These are phyloP conservation scores for Trichopria drosophilae DNA, from an alignment of 2,888 invertebrate species.

Conservation along the genomic window DNA sequence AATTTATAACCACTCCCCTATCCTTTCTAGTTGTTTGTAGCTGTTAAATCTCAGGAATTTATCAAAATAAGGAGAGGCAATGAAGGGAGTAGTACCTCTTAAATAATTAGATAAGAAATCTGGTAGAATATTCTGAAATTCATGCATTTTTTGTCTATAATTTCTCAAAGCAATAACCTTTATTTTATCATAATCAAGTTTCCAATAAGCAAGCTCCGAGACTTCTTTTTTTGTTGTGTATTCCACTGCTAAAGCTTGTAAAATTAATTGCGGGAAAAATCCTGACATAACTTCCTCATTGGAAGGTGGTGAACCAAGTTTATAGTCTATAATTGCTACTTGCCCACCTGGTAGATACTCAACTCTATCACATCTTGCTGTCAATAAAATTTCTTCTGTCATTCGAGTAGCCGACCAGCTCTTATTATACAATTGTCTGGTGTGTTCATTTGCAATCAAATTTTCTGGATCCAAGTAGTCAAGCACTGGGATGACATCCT, in stretches of 20 bases:
- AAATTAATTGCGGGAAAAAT: constrained; percentile 17
- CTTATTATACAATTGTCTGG: too few relatives aligned
- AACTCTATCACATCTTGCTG: constrained; percentile 18
- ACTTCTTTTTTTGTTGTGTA: constrained; percentile 15
- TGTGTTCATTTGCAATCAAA: constrained; percentile 1
- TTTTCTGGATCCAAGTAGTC: too few relatives aligned
- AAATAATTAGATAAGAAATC: constrained; percentile 16
- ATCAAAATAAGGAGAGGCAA: constrained; percentile 14
- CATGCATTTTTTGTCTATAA: constrained; percentile 19
- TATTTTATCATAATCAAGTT: constrained; percentile 20
- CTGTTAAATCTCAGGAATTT: constrained; percentile 12
- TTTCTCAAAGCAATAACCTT: constrained; percentile 16
- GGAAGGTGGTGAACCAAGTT: constrained; percentile 17
- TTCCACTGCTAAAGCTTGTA: constrained; percentile 16
- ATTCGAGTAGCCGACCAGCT: too few relatives aligned
- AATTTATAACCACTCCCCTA: constrained; percentile 8
- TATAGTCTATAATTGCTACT: constrained; percentile 18
- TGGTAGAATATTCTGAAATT: constrained; percentile 14
- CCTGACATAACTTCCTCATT: constrained; percentile 17
- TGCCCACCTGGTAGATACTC: constrained; percentile 18
- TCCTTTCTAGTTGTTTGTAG: not conserved
- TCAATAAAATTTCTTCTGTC: constrained; percentile 15
- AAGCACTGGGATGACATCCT: too few relatives aligned
- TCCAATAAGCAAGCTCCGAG: constrained; percentile 18
- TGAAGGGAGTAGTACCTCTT: constrained; percentile 14